Evolutionary conservation across 2,888 invertebrate species (phyloP), one percentile per base, ranked within the genome.

Genomic region (Eristalis arbustorum): DNA sequence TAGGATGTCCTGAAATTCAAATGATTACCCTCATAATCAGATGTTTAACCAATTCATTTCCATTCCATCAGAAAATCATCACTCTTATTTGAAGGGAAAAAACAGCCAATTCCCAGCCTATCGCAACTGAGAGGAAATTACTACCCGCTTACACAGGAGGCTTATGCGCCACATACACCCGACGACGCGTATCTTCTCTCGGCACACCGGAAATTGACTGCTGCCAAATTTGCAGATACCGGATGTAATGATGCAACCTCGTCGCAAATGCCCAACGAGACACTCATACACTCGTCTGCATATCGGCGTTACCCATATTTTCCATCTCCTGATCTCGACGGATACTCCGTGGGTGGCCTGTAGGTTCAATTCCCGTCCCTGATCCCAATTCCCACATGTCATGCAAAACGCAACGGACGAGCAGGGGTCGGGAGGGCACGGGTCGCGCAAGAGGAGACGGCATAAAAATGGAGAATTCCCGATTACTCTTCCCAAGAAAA

Each of bases 221-320:
- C 82, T 85, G 77, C 81, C 82, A 77, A 85, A 82, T 85, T 85
- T 77, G 66, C 40, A 82, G 61, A 85, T 82, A 64, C 64, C 82
- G 77, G 82, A 82, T 82, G 73, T 82, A 82, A 82, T 85, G 77
- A 85, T 82, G 82, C 61, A 61, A 71, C 40, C 73, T 72, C 42
- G 77, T 61, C 42, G 63, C 61, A 68, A 62, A 62, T 69, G 64
- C 34, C 72, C 67, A 68, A 76, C 40, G 42, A 64, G 59, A 61
- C 23, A 59, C 68, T 69, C 76, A 42, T 61, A 61, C 23, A 75
- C 13, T 59, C 25, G 40, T 28, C 64, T 69, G 68, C 22, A 31
- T 62, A 66, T 67, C 40, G 28, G 67, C 79, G 23, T 66, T 71
- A 42, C 66, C 59, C n/a, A 76, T 64, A 84, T 80, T 75, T 75